Evolutionary conservation across 1,140 invertebrate species (phyloP), one percentile per base, ranked within the genome.

Genomic region (Caerostris extrusa): DNA sequence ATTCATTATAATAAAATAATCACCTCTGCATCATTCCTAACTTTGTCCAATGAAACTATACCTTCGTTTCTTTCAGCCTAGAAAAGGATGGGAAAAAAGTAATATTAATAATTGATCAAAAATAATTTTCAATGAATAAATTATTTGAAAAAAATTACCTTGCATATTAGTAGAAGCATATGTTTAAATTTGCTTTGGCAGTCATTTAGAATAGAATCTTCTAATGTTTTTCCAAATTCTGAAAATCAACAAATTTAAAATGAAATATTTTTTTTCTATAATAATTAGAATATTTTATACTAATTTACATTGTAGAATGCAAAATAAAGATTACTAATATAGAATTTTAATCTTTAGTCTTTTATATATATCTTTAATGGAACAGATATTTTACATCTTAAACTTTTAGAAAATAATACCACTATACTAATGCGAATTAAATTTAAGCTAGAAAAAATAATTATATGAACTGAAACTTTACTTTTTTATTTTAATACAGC

Each of bases 21-120:
- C 8, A 90, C 93, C 77, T 94, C 93, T 14, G 93, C 93, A 86
- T 94, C 93, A 69, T 90, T 90, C n/a, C 93, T 64, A 69, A 94
- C 93, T 94, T 94, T 94, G 19, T 94, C 93, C 7, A 94, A n/a
- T 5, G 87, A 82, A 71, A 94, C 93, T 3, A 94, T 71, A 8
- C 93, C 93, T 94, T 94, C 93, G 53, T 90, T 94, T 90, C 93
- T 90, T 83, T 90, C 87, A 19, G 71, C 93, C 93, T 94, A 58
- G 6, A 85, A 85, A n/a, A 61, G 5, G 7, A 50, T 55, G 3
- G 14, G 8, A 57, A 34, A 8, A 8, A 50, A 88, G 4, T 67
- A 64, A 64, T 0, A 61, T n/a, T 19, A 53, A 7, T 3, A 17
- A 5, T 7, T 8, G 34, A 34, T 5, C 34, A 77, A 71, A 90